Evolutionary conservation across 2,888 invertebrate species (phyloP), one percentile per base, ranked within the genome.

Genomic region (Cantharis lateralis): DNA sequence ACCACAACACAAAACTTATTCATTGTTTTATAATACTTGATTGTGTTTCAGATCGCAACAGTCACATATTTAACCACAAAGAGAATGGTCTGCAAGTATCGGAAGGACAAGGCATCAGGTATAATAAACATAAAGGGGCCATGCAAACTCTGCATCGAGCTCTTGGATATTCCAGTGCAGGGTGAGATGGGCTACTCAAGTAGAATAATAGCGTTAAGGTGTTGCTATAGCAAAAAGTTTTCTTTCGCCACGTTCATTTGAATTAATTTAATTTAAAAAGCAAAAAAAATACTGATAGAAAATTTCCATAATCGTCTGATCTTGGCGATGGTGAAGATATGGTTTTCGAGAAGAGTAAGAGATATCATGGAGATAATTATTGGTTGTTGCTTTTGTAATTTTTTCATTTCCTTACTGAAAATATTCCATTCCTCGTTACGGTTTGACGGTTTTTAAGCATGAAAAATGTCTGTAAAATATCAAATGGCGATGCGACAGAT

Each of bases 31-130:
- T 74, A 48, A 63, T 26, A n/a, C 20, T 26, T 28, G 20, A 77
- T 73, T 68, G 62, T 79, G 69, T 86, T 87, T 18, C 84, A 89
- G 89, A 89, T 85, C 88, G 87, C 85, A 89, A 89, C 80, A 92
- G 93, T 82, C 93, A 92, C 85, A 93, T 93, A 85, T 94, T 94
- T 88, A 93, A 91, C 86, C 93, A 93, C 89, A 93, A 93, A 88
- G 93, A 88, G 75, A 88, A 90, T 82, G 93, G 93, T 72, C 87
- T 93, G 84, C 91, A 90, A 83, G 87, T 93, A 82, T 82, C 83
- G 64, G 83, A 84, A 78, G 83, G 82, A 72, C 81, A 83, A 82
- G 87, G 86, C 79, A 82, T 86, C 82, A 89, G 89, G 89, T 89
- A 88, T 85, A 87, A 87, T 86, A 87, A 86, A 84, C 86, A 86